Evolutionary conservation across 2,113 vertebrate species (phyloP).

Genomic region (Alligator mississippiensis): DNA sequence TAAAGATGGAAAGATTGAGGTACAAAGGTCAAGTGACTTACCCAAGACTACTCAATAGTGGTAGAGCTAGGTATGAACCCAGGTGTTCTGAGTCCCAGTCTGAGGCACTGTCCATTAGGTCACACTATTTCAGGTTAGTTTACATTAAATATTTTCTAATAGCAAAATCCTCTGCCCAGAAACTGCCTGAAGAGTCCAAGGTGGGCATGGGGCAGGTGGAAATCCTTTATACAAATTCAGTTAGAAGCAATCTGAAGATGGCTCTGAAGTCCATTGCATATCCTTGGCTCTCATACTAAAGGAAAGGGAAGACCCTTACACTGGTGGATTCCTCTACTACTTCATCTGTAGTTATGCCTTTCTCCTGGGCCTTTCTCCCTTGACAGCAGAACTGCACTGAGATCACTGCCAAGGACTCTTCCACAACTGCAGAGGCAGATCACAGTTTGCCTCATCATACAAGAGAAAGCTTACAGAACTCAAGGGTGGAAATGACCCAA

Average conservation of each 20-base stretch:
- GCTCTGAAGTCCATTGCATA: neutral
- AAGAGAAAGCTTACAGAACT: neutral
- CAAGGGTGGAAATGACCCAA: neutral
- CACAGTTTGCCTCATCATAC: neutral
- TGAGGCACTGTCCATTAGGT: slow-evolving; percentile 41
- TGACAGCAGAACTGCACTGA: neutral
- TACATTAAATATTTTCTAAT: slow-evolving; percentile 32
- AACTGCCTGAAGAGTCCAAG: neutral
- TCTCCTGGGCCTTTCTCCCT: neutral
- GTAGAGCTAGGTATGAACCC: slow-evolving; percentile 11
- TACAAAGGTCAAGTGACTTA: slow-evolving; percentile 27
- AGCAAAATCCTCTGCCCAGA: neutral
- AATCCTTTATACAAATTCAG: neutral
- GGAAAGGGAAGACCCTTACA: neutral
- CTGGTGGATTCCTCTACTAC: neutral
- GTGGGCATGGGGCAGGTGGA: neutral
- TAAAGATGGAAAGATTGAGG: slow-evolving; percentile 40
- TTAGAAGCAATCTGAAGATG: neutral
- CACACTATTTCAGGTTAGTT: neutral
- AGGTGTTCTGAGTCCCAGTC: slow-evolving; percentile 11
- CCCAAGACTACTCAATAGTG: neutral
- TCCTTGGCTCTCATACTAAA: neutral
- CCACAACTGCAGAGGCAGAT: neutral
- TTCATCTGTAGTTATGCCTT: neutral
- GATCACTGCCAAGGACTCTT: neutral